These are phyloP conservation scores for Acropora tenuis DNA, from an alignment of 64 coral and sea anemone genomes.

Conservation along the genomic window DNA sequence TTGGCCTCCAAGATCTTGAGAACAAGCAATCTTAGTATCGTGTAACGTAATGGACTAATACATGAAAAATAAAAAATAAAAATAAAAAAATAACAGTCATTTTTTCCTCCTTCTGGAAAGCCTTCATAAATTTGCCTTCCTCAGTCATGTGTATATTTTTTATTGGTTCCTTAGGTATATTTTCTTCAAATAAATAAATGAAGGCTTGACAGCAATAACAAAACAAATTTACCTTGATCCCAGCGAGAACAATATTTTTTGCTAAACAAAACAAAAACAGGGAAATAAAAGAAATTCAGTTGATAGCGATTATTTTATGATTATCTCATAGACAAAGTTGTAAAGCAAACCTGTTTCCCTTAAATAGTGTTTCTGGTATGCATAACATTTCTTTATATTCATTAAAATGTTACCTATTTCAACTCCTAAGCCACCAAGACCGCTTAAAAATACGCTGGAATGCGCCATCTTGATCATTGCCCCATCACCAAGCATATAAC, in stretches of 20 bases:
- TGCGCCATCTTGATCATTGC: conserved; percentile 96
- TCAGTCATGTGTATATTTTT: too few relatives aligned
- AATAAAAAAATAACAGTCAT: too few relatives aligned
- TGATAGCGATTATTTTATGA: not conserved
- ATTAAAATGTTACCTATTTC: conserved; percentile 79
- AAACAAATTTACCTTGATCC: conserved; percentile 78
- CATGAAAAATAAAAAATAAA: not conserved
- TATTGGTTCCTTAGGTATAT: too few relatives aligned
- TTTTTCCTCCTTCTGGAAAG: too few relatives aligned
- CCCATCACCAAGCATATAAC: conserved; percentile 97
- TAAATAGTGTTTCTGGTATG: too few relatives aligned
- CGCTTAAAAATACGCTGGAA: conserved; percentile 90
- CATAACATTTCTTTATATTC: not conserved
- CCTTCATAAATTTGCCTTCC: too few relatives aligned
- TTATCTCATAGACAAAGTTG: too few relatives aligned
- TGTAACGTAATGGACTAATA: conserved; percentile 87
- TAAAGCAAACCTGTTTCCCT: too few relatives aligned
- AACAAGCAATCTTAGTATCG: conserved; percentile 59
- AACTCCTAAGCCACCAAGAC: conserved; percentile 92
- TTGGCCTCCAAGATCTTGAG: conserved; percentile 77
- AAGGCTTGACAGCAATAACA: not conserved
- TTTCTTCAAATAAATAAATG: too few relatives aligned
- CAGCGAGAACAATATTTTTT: conserved; percentile 94
- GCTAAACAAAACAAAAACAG: conserved; percentile 53
- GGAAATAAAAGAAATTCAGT: not conserved